A percentile compares a stretch with the other conserved stretches of the same genome.
phyloP scores from a whole-genome alignment of 2,888 invertebrate genomes.

The Apodemia duryi region DNA sequence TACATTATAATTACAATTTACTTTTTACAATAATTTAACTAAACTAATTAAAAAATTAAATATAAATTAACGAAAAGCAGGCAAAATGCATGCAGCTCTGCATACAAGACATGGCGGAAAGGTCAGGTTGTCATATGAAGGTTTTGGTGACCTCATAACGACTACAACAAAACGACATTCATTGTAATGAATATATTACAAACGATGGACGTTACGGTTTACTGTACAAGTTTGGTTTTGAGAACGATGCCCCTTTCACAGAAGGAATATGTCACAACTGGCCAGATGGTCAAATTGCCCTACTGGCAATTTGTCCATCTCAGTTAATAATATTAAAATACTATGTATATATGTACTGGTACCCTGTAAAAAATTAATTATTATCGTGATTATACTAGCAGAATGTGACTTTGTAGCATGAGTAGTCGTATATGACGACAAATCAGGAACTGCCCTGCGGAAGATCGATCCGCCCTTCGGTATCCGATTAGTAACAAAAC shows the following conservation, averaged over 20 bases:
- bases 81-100: conserved; percentile 83
- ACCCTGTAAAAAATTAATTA: conserved; percentile 77
- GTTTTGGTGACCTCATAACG: conserved; percentile 75
- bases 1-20: conserved; percentile 63
- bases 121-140: conserved; percentile 84
- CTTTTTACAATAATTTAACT: conserved; percentile 75
- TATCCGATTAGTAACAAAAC: conserved; percentile 79
- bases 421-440: conserved; percentile 67
- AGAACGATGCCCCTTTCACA: conserved; percentile 93
- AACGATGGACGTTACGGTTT: conserved; percentile 77
- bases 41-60: conserved; percentile 78
- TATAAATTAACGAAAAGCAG: conserved; percentile 83
- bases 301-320: conserved; percentile 65
- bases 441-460: conserved; percentile 45
- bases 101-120: conserved; percentile 82
- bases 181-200: conserved; percentile 80
- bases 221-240: conserved; percentile 75
- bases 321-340: conserved; percentile 60
- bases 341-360: conserved; percentile 59
- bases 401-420: conserved; percentile 51
- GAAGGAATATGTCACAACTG: conserved; percentile 91
- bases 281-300: conserved; percentile 76
- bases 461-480: conserved; percentile 54
- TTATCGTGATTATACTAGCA: conserved; percentile 64
- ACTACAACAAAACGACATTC: conserved; percentile 85